These are phyloP conservation scores for Tragelaphus buxtoni DNA, from an alignment of 2,113 vertebrate species.

Conservation along the genomic window DNA sequence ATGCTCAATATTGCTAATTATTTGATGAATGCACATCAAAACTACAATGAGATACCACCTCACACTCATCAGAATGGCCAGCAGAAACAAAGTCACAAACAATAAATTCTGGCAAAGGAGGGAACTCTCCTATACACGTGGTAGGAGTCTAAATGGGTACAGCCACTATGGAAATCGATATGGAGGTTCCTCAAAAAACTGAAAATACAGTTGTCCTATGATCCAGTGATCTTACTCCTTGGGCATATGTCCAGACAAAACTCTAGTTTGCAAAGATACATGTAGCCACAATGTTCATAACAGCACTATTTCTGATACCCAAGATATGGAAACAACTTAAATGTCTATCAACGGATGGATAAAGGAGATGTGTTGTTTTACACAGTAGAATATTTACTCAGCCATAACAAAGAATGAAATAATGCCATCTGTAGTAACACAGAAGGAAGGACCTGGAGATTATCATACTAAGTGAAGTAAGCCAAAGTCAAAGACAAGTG, in stretches of 20 bases:
- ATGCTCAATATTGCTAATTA: not conserved
- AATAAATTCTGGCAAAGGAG: not conserved
- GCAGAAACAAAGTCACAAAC: not conserved
- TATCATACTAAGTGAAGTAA: not conserved
- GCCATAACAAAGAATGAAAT: not conserved
- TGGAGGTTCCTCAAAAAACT: not conserved
- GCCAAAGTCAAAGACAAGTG: not conserved
- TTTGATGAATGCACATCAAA: not conserved
- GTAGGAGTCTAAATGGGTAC: not conserved
- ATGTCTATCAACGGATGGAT: not conserved
- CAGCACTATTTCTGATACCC: not conserved
- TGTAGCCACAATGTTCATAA: not conserved
- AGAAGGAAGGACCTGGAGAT: not conserved
- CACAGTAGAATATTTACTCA: not conserved
- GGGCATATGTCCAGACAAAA: not conserved
- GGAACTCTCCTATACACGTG: not conserved
- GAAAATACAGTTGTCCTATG: not conserved
- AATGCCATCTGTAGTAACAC: not conserved
- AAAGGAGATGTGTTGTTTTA: not conserved
- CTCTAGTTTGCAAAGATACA: not conserved
- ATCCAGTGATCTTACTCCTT: not conserved
- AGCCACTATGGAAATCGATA: not conserved
- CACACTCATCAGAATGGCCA: not conserved
- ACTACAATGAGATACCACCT: not conserved
- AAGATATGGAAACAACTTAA: not conserved